Percentiles rank a stretch among this genome's conserved stretches.
Conservation (phyloP, 2,888 invertebrate genomes). For the Platerodrilus igneus region DNA sequence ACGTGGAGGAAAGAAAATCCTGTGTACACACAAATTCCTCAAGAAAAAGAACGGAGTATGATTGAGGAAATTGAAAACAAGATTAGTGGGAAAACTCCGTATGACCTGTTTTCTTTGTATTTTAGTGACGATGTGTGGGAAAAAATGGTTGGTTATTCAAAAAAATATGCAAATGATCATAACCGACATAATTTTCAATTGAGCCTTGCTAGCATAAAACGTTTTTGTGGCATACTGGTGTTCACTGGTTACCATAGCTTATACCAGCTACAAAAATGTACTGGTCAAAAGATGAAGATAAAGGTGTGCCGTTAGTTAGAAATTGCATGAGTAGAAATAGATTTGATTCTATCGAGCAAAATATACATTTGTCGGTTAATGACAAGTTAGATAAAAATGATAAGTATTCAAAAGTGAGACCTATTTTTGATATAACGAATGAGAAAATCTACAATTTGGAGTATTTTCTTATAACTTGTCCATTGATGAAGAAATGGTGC, state of each 20-base stretch:
- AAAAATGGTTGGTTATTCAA: no score
- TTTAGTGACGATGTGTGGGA: no score
- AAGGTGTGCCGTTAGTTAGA: constrained; percentile 14
- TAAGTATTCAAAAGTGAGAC: constrained; percentile 31
- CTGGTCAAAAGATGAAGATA: constrained; percentile 20
- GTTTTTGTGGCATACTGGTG: no score
- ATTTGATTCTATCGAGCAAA: constrained; percentile 25
- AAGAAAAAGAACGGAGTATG: no score
- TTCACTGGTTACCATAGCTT: constrained; percentile 11
- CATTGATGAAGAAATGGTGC: constrained; percentile 31
- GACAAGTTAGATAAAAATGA: constrained; percentile 25
- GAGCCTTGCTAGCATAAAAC: no score
- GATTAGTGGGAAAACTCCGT: no score
- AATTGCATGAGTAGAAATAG: constrained; percentile 23
- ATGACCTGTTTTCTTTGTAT: no score
- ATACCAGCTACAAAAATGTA: constrained; percentile 8
- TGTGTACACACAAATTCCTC: no score
- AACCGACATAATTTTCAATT: no score
- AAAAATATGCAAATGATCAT: no score
- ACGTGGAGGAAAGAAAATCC: no score
- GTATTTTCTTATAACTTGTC: constrained; percentile 29
- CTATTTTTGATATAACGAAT: constrained; percentile 29
- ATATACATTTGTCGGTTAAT: constrained; percentile 29
- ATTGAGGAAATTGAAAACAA: no score
- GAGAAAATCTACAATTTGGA: constrained; percentile 28